Evolutionary conservation across 2,113 vertebrate genomes (phyloP).

Genomic region (Petrocephalus zakoni): DNA sequence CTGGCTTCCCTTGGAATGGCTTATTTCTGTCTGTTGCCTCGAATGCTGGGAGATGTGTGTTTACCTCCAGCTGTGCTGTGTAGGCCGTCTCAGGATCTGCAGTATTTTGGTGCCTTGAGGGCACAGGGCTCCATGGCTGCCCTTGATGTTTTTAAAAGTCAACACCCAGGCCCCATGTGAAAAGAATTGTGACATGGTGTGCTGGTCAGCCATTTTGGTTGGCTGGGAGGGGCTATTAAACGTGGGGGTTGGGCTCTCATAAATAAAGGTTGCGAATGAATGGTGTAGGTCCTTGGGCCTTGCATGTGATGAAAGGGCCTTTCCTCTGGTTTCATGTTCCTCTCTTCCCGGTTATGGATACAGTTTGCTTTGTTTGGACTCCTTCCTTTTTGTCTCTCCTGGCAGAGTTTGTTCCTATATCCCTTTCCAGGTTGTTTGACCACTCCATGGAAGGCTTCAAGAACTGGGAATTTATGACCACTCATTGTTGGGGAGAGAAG

Average conservation of each 20-base stretch:
- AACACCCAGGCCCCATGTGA: not conserved
- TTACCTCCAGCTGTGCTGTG: not conserved
- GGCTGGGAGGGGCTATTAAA: not conserved
- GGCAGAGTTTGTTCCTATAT: not conserved
- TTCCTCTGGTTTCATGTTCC: not conserved
- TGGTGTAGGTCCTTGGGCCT: not conserved
- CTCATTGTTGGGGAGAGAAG: slow-evolving; percentile 97
- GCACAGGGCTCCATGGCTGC: not conserved
- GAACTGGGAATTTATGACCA: slow-evolving; percentile 99
- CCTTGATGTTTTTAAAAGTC: not conserved
- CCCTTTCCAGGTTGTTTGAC: slow-evolving; percentile 83
- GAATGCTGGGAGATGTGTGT: not conserved
- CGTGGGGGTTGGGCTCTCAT: not conserved
- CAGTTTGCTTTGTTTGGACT: not conserved
- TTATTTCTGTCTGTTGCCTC: not conserved
- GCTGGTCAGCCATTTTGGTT: not conserved
- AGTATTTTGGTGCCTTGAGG: not conserved
- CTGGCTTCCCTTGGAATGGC: not conserved
- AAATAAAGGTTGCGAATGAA: not conserved
- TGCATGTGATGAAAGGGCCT: not conserved
- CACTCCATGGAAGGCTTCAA: slow-evolving; percentile 99
- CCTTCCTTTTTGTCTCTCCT: not conserved
- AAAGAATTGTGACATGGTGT: not conserved
- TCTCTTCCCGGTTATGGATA: not conserved
- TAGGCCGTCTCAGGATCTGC: not conserved